A percentile compares a stretch with the other conserved stretches of the same genome.
phyloP scores from a whole-genome alignment of 2,797 vertebrate species.

The Yasuhikotakia modesta region DNA sequence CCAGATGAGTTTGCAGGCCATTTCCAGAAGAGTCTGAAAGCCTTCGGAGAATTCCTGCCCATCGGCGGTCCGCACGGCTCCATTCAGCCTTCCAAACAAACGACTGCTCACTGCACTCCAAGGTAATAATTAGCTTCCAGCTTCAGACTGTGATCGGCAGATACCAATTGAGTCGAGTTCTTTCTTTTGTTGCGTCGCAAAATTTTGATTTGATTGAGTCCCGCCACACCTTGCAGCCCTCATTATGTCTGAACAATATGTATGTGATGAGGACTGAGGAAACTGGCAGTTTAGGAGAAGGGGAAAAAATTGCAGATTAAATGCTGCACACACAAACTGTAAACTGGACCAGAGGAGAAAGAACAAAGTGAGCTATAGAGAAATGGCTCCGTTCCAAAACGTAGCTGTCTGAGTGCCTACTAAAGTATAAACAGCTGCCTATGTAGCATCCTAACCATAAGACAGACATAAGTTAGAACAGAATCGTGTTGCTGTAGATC shows the following conservation, averaged over 20 bases:
- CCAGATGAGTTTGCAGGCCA: slow-evolving; percentile 71
- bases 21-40: slow-evolving; percentile 68
- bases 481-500: too few species aligned
- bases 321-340: slow-evolving; percentile 19
- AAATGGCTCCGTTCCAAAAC: slow-evolving; percentile 9
- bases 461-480: too few species aligned
- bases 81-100: slow-evolving; percentile 63
- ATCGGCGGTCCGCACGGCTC: slow-evolving; percentile 65
- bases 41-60: slow-evolving; percentile 73
- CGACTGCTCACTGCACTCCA: slow-evolving; percentile 58
- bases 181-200: slow-evolving; percentile 42
- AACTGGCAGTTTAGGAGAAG: slow-evolving; percentile 4
- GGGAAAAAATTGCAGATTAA: slow-evolving; percentile 18
- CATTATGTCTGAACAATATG: slow-evolving; percentile 51
- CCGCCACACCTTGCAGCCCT: slow-evolving; percentile 40
- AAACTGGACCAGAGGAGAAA: slow-evolving; percentile 33
- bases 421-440: not conserved
- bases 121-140: slow-evolving; percentile 61
- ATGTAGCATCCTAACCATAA: not conserved
- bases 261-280: slow-evolving; percentile 42
- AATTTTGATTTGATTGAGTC: slow-evolving; percentile 53
- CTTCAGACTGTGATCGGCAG: slow-evolving; percentile 41
- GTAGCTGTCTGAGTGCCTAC: not conserved
- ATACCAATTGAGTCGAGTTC: slow-evolving; percentile 21
- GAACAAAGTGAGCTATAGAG: slow-evolving; percentile 25